Base-by-base conservation (phyloP, 2,113 vertebrate genomes). In the Syrmaticus mikado region DNA sequence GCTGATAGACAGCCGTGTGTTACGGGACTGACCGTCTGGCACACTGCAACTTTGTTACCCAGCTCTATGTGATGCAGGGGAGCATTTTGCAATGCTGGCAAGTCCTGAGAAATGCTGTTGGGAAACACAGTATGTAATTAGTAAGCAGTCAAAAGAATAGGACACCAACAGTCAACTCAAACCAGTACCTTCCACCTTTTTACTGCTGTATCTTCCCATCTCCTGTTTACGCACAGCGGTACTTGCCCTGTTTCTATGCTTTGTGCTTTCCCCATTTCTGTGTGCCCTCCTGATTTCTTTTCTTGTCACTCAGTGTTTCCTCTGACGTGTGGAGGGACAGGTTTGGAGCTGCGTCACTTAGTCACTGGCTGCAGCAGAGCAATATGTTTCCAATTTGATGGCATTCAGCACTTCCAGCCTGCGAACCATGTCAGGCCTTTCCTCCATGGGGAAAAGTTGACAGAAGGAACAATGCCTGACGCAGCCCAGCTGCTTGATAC, bases 61-160 rank as follows among this genome's bases (percentile, higher is more conserved):
- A 27, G 32, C 55, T 70, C 83, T 0, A 0, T 48, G 11, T 18
- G 45, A 12, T 40, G 50, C n/a, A 62, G 65, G 40, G 27, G 18
- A 40, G 20, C n/a, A 4, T 50, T 82, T 43, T 76, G 58, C 48
- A 34, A 27, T 28, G 32, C 52, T 87, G 28, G 17, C n/a, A 90
- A 85, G 36, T 52, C 65, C 66, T 41, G 25, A 84, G 68, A 81
- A 75, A 74, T 32, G 30, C 34, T 25, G 13, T 2, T 50, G 13
- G 34, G 32, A 90, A 93, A 75, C 28, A 38, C 1, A 50, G 11
- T 36, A 34, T n/a, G 34, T 30, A 72, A 68, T 57, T 52, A 89
- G 25, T 21, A 79, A 75, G 25, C 2, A 25, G 5, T 30, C 40
- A 70, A 15, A 72, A 84, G 62, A 52, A 50, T 28, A 38, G 41